These are phyloP conservation scores for Acanthacorydalis orientalis DNA, from an alignment of 2,888 invertebrate genomes.

Conservation along the genomic window DNA sequence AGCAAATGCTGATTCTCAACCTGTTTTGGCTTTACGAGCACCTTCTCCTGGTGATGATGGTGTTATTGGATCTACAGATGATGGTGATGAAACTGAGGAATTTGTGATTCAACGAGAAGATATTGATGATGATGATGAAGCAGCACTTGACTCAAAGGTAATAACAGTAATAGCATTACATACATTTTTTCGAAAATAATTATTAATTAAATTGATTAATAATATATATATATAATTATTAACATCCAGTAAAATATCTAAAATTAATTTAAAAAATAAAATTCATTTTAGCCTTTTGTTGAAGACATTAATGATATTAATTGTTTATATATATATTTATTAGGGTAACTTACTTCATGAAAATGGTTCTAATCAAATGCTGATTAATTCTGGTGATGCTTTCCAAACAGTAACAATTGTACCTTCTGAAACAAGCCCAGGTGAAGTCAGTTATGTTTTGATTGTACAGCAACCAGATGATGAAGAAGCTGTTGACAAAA, in stretches of 20 bases:
- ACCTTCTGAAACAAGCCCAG: constrained; percentile 56
- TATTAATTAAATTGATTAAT: too few relatives aligned
- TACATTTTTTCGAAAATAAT: not conserved
- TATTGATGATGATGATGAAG: constrained; percentile 24
- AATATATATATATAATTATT: not conserved
- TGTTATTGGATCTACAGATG: constrained; percentile 20
- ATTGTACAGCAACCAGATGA: constrained; percentile 62
- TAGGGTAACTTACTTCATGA: constrained; percentile 16
- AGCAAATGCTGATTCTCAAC: constrained; percentile 44
- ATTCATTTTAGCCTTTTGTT: constrained; percentile 6
- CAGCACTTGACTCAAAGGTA: constrained; percentile 16
- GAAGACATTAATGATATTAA: not conserved
- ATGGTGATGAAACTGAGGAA: constrained; percentile 28
- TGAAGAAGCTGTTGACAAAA: constrained; percentile 32
- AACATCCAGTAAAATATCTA: not conserved
- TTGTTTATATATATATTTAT: not conserved
- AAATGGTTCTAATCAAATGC: constrained; percentile 26
- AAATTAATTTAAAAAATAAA: not conserved
- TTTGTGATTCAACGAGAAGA: constrained; percentile 31
- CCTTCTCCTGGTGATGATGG: constrained; percentile 13
- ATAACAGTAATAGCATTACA: constrained; percentile 9
- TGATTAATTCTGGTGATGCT: constrained; percentile 39
- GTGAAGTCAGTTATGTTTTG: constrained; percentile 75
- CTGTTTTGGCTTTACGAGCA: constrained; percentile 36
- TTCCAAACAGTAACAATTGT: constrained; percentile 74